These are phyloP conservation scores for Vulpes lagopus DNA, from an alignment of 2,113 vertebrate genomes.

Conservation along the genomic window DNA sequence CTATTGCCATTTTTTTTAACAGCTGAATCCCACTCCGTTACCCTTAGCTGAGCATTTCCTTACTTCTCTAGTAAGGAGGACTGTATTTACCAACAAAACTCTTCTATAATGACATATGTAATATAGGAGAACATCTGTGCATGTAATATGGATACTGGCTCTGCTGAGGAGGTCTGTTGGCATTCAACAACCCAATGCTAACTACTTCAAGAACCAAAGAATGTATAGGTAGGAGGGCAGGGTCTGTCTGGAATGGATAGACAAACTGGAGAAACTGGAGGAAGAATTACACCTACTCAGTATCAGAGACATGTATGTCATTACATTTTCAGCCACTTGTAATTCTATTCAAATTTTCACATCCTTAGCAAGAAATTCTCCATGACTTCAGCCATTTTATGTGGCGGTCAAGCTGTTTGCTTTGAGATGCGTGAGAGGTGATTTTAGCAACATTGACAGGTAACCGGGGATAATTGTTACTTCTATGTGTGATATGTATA, in stretches of 20 bases:
- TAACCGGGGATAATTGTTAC: neutral
- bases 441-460: neutral
- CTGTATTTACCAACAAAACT: neutral
- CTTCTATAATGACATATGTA: neutral
- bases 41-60: neutral
- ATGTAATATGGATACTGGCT: neutral
- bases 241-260: neutral
- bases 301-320: neutral
- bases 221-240: neutral
- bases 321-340: neutral
- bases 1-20: neutral
- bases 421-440: neutral
- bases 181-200: neutral
- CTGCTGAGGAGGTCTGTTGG: neutral
- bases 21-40: neutral
- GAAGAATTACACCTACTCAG: neutral
- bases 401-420: neutral
- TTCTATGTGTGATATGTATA: neutral
- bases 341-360: constrained; percentile 17
- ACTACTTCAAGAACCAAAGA: neutral
- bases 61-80: neutral
- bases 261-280: neutral
- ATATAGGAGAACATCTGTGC: neutral
- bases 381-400: neutral
- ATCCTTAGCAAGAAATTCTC: neutral